phyloP scores from a whole-genome alignment of 2,797 vertebrate species.

The Sebastes nivosus region DNA sequence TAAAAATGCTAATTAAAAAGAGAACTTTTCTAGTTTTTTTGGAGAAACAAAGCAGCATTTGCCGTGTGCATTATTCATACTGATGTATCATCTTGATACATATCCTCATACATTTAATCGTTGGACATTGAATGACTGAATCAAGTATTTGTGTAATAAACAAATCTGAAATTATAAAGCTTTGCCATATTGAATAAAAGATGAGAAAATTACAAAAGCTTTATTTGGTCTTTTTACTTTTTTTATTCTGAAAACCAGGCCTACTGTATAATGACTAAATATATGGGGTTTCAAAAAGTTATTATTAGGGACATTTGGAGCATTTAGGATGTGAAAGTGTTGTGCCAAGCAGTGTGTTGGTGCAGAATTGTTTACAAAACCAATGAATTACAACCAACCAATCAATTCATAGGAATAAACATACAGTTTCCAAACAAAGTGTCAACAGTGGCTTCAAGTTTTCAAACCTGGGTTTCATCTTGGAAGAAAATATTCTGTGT shows the following conservation, averaged over 20 bases:
- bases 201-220: neutral
- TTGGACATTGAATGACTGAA: neutral
- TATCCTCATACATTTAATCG: neutral
- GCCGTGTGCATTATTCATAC: neutral
- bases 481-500: neutral
- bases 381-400: neutral
- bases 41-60: neutral
- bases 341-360: neutral
- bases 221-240: neutral
- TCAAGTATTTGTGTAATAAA: neutral
- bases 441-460: neutral
- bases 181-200: conserved; percentile 7
- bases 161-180: neutral
- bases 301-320: neutral
- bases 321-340: neutral
- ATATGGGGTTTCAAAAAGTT: neutral
- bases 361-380: neutral
- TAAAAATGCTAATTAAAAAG: neutral
- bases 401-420: neutral
- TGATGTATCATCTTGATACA: neutral
- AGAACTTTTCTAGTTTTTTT: neutral
- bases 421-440: neutral
- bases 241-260: neutral
- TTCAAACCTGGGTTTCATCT: neutral
- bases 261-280: neutral